Percentiles rank a stretch among this genome's conserved stretches.
phyloP scores from a whole-genome alignment of 37 sponge, comb jelly and placozoan species.

The Eunapius fragilis region DNA sequence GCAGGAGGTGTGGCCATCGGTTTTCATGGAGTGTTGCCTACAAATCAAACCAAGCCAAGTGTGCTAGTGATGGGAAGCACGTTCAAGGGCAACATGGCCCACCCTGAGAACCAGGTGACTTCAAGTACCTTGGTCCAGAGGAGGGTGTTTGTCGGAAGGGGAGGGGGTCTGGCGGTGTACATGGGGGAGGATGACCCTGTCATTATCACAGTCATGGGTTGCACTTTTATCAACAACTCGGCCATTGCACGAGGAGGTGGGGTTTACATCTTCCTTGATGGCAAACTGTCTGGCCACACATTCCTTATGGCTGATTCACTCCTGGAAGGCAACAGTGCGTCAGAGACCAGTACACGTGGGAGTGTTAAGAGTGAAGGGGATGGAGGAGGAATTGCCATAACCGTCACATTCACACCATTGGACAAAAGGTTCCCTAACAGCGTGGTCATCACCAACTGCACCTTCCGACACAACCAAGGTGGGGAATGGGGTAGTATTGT shows the following conservation, averaged over 20 bases:
- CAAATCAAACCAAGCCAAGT: not conserved
- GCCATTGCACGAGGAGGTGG: constrained; percentile 33
- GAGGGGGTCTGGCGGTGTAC: constrained; percentile 15
- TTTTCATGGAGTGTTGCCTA: not conserved
- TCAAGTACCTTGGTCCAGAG: constrained; percentile 1
- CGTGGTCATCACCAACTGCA: not conserved
- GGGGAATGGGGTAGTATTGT: not conserved
- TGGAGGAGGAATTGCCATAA: not conserved
- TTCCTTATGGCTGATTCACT: not conserved
- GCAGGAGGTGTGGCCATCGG: constrained; percentile 29
- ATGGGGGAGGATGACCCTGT: not conserved
- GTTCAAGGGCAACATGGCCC: constrained; percentile 19
- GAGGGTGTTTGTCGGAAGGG: constrained; percentile 8
- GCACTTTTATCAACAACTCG: constrained; percentile 24
- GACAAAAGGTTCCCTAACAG: not conserved
- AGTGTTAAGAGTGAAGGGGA: not conserved
- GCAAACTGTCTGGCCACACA: not conserved
- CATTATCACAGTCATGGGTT: not conserved
- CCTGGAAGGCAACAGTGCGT: not conserved
- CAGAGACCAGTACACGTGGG: not conserved
- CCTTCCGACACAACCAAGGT: not conserved
- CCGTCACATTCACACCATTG: not conserved
- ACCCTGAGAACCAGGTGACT: not conserved
- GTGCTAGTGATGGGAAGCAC: constrained; percentile 7
- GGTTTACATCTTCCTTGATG: constrained; percentile 7